These are phyloP conservation scores for Xylota sylvarum DNA, from an alignment of 2,888 invertebrate species.

Conservation along the genomic window DNA sequence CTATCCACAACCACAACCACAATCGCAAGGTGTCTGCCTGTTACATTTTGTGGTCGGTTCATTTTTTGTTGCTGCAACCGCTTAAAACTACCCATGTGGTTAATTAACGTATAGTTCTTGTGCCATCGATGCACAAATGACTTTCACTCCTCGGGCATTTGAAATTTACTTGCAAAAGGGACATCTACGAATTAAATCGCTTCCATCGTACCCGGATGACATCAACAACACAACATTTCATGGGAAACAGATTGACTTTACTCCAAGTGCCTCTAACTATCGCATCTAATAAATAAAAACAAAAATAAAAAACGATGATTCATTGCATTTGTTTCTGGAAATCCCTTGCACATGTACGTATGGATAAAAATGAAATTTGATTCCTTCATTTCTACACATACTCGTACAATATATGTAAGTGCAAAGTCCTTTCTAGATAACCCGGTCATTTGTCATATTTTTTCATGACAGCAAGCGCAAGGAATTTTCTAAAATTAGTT, in stretches of 20 bases:
- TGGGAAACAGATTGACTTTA: not conserved
- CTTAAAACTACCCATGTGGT: not conserved
- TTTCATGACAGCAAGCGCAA: slow-evolving; percentile 2
- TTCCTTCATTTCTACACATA: slow-evolving; percentile 7
- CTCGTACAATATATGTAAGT: not conserved
- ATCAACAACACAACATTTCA: not conserved
- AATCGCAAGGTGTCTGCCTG: not conserved
- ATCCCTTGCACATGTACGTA: slow-evolving; percentile 23
- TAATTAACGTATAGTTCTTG: not conserved
- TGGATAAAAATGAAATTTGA: slow-evolving; percentile 41
- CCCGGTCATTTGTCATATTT: not conserved
- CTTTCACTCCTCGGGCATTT: not conserved
- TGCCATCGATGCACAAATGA: not conserved
- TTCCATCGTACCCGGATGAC: not conserved
- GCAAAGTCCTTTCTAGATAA: not conserved
- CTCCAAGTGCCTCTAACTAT: not conserved
- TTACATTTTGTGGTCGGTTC: not conserved
- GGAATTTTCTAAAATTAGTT: slow-evolving; percentile 2
- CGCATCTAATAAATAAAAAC: slow-evolving; percentile 17
- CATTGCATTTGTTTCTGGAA: slow-evolving; percentile 44
- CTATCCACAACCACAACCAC: not conserved
- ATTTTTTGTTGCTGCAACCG: not conserved
- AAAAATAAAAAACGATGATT: slow-evolving; percentile 39
- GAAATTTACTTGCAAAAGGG: not conserved
- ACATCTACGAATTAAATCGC: not conserved